phyloP scores from a whole-genome alignment of 1,140 invertebrate species.

The Drosophila bocqueti region DNA sequence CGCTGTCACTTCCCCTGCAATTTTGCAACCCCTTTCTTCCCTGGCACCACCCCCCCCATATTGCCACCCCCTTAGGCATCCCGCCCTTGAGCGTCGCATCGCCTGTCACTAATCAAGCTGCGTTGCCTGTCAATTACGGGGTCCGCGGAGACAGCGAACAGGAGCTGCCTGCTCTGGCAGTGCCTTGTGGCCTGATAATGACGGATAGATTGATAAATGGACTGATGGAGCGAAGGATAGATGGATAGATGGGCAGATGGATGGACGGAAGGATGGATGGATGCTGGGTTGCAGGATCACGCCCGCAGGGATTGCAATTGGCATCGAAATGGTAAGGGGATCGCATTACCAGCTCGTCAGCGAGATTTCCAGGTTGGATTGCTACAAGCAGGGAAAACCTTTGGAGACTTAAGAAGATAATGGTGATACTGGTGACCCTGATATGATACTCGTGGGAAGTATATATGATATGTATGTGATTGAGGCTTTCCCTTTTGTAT shows the following conservation, averaged over 20 bases:
- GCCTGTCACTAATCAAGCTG: constrained; percentile 45
- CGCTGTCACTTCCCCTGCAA: constrained; percentile 1
- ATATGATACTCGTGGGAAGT: neutral
- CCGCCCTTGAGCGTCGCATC: neutral
- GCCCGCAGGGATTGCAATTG: neutral
- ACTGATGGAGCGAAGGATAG: constrained; percentile 1
- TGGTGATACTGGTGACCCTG: neutral
- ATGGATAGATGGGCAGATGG: too few species aligned
- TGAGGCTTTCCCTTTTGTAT: neutral
- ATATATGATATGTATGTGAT: neutral
- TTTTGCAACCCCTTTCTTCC: neutral
- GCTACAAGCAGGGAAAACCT: neutral
- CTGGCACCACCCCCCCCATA: neutral
- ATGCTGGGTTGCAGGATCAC: neutral
- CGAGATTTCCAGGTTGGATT: constrained; percentile 13
- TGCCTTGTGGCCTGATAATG: constrained; percentile 21
- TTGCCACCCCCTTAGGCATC: neutral
- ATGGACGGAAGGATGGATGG: neutral
- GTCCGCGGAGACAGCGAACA: constrained; percentile 31
- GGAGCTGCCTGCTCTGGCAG: constrained; percentile 7
- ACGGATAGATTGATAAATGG: constrained; percentile 30
- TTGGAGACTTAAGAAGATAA: neutral
- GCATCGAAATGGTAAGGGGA: neutral
- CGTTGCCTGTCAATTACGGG: constrained; percentile 44
- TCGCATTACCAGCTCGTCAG: constrained; percentile 16